Base-by-base conservation (phyloP, 2,113 vertebrate genomes). In the Taxidea taxus region DNA sequence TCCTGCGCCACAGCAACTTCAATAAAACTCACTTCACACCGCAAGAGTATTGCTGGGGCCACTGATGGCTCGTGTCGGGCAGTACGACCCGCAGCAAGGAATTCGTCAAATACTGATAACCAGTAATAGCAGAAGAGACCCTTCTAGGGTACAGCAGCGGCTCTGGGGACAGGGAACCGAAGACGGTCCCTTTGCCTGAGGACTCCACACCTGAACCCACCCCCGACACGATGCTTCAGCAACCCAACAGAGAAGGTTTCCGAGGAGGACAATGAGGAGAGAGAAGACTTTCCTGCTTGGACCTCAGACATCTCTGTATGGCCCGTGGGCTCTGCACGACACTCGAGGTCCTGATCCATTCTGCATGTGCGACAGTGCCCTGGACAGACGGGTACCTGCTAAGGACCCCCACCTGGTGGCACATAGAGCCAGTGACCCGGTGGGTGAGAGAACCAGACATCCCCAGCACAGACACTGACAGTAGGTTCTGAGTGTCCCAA, bases 1-100 rank as follows among this genome's bases (percentile, higher is more conserved):
- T 13, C 3, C 49, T 2, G 4, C 1, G 11, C 25, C 20, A 58
- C 42, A 27, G 3, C 51, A 12, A 29, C 56, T 77, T 11, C n/a
- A 2, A 7, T 1, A 11, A 25, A 8, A 9, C 39, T 1, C 16
- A 2, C 82, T 44, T 25, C 31, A 1, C 0, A 10, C 34, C 1
- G 1, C 31, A 11, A 37, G n/a, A 10, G 25, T 8, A 0, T 12
- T 3, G 23, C 21, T 2, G 6, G 31, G 75, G 66, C 21, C 21
- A 31, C 13, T 1, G 18, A 44, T 11, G 49, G 64, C 15, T 10
- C 2, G 29, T 44, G 37, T 56, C 25, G 1, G 15, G 14, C n/a
- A 15, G 56, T 0, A 31, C 0, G 6, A 51, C 25, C 20, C 14
- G 31, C 0, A 66, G 25, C 54, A 42, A 18, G 13, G 2, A 39